phyloP scores from a whole-genome alignment of 1,140 invertebrate genomes.

The Campodea augens region DNA sequence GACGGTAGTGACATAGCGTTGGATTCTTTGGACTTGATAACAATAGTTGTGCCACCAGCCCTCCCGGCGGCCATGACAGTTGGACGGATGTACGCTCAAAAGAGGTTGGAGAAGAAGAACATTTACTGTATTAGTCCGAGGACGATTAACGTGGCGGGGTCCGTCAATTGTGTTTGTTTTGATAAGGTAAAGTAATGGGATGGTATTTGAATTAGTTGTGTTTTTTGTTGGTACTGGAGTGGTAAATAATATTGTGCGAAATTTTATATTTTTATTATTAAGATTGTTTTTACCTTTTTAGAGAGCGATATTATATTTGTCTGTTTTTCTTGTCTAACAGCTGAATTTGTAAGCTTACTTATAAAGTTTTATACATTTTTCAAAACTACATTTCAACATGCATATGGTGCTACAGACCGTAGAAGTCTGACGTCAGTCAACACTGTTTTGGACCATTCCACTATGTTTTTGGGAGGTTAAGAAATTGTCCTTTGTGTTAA shows the following conservation, averaged over 20 bases:
- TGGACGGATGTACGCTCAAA: conserved; percentile 64
- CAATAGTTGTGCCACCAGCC: conserved; percentile 86
- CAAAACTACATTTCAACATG: too few species aligned
- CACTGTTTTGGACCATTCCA: too few species aligned
- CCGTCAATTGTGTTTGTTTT: conserved; percentile 83
- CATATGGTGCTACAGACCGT: too few species aligned
- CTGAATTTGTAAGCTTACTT: too few species aligned
- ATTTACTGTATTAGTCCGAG: conserved; percentile 84
- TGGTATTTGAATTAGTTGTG: too few species aligned
- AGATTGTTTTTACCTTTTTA: too few species aligned
- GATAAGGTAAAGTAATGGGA: conserved; percentile 70
- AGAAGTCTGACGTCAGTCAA: too few species aligned
- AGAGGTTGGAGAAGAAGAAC: conserved; percentile 45
- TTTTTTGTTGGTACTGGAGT: neutral
- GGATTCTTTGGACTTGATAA: conserved; percentile 67
- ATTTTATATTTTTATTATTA: neutral
- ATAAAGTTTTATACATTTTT: too few species aligned
- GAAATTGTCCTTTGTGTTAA: too few species aligned
- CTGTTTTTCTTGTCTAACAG: too few species aligned
- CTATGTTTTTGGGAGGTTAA: too few species aligned
- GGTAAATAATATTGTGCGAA: neutral
- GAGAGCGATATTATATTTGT: too few species aligned
- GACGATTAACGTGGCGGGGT: conserved; percentile 73
- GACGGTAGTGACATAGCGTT: conserved; percentile 20
- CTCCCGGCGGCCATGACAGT: conserved; percentile 87